Base-by-base conservation (phyloP, 2,797 vertebrate genomes). In the Sparidentex hasta region DNA sequence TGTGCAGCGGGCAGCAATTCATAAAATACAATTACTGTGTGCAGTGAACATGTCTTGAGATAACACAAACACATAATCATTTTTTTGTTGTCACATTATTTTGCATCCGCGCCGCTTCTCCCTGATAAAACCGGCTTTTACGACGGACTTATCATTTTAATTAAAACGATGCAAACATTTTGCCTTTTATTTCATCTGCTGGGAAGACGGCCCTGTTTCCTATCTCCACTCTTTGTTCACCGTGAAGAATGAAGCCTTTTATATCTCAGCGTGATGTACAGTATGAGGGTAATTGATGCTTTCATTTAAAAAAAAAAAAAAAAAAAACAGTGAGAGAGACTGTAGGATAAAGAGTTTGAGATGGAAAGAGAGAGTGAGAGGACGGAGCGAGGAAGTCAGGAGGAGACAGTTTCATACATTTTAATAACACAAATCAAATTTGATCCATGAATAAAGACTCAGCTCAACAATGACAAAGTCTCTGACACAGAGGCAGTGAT, bases 11-110 rank as follows among this genome's bases (percentile, higher is more conserved):
- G 69, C 63, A 70, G 65, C 79, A 77, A 88, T 88, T 83, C 71
- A 84, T 80, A 61, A 87, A 88, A 84, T 75, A 82, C 87, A 89
- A 86, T 90, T 90, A 87, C 66, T 56, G 81, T 90, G 86, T 87
- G 90, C 91, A 87, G 81, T 87, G 83, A 90, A 91, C 82, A 83
- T 75, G 78, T 78, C 74, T 69, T 65, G 47, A 4, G 83, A 89
- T 88, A 90, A 86, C 76, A 79, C 71, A 87, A 80, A 84, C 51
- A 66, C 88, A 82, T 87, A 88, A 91, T 90, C 72, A 59, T 51
- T 78, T 88, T 73, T 84, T 88, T 83, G 88, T 90, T 87, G 80
- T 81, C 74, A 73, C 72, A 50, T 86, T 83, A 81, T 86, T 90
- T 86, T 67, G 65, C 81, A 87, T 88, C 84, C 78, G 69, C 54